Evolutionary conservation across 1,140 invertebrate species (phyloP), one percentile per base, ranked within the genome.

Genomic region (Andricus grossulariae): DNA sequence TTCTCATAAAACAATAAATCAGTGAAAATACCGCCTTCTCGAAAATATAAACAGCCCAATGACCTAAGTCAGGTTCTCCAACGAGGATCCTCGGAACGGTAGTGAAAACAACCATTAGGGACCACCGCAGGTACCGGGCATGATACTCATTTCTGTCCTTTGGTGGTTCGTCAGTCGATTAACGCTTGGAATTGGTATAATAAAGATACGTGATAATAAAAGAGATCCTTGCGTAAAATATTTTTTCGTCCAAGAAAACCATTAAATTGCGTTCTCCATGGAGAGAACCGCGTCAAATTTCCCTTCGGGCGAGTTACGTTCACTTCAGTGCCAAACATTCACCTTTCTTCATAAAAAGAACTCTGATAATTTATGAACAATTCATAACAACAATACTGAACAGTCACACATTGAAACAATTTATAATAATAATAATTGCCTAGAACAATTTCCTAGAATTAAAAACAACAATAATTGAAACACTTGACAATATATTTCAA

Each of bases 1-100:
- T 66, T 66, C 57, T 39, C 57, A 66, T 66, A 66, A 66, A 66
- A 66, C 57, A 66, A 66, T 66, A 66, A 66, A 66, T 66, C 57
- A 66, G 57, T 25, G 25, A 66, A 66, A 66, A 32, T 66, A 66
- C 57, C 57, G 57, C 21, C 57, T 66, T 66, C 57, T 66, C 25
- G 25, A 66, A 66, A 66, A 57, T 66, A 66, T 66, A 66, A 39
- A 66, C 21, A 66, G 57, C 57, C 57, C 57, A 32, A 32, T 66
- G 57, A 66, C 57, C 57, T 25, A 66, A 66, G 57, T 66, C 57
- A 15, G 25, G 25, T 21, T 66, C 57, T 15, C 21, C 57, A 39
- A 66, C 57, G 25, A 66, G 25, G 19, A 55, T 55, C 11, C 57
- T 66, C 39, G 57, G 57, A 66, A 66, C 57, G 57, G 57, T 66